Conservation (phyloP, 2,797 vertebrate species). For the Cephalopachus bancanus region DNA sequence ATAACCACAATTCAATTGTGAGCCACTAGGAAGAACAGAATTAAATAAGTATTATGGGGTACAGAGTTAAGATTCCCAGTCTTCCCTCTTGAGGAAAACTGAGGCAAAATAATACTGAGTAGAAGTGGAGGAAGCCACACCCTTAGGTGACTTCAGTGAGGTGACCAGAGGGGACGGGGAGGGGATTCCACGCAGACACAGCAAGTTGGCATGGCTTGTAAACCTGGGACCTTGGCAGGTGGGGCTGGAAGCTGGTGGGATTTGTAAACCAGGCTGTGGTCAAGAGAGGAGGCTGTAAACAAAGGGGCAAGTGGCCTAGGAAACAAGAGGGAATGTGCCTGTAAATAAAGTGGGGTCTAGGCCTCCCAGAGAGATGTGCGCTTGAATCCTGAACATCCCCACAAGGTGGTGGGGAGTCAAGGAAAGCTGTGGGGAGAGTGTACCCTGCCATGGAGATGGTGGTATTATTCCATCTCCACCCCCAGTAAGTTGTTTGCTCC, state of each 20-base stretch:
- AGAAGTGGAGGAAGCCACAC: slow-evolving; percentile 46
- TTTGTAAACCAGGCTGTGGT: slow-evolving; percentile 68
- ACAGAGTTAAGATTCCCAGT: slow-evolving; percentile 45
- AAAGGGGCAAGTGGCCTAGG: slow-evolving; percentile 41
- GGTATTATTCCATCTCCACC: not conserved
- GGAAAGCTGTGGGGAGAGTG: not conserved
- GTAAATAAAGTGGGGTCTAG: not conserved
- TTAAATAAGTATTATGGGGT: slow-evolving; percentile 69
- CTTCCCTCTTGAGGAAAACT: slow-evolving; percentile 56
- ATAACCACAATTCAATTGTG: not conserved
- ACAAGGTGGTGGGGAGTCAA: not conserved
- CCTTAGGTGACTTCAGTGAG: not conserved
- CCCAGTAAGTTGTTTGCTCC: not conserved
- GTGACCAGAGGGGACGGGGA: not conserved
- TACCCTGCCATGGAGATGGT: not conserved
- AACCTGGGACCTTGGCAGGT: slow-evolving; percentile 66
- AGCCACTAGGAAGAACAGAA: slow-evolving; percentile 54
- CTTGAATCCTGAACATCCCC: not conserved
- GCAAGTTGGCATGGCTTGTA: slow-evolving; percentile 37
- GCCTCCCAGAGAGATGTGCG: not conserved
- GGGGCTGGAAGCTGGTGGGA: not conserved
- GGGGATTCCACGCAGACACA: not conserved
- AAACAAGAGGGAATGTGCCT: not conserved
- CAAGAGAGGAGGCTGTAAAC: slow-evolving; percentile 66
- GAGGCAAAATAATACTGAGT: slow-evolving; percentile 76